Conservation (phyloP, 2,113 vertebrate species). For the Tetrao urogallus region DNA sequence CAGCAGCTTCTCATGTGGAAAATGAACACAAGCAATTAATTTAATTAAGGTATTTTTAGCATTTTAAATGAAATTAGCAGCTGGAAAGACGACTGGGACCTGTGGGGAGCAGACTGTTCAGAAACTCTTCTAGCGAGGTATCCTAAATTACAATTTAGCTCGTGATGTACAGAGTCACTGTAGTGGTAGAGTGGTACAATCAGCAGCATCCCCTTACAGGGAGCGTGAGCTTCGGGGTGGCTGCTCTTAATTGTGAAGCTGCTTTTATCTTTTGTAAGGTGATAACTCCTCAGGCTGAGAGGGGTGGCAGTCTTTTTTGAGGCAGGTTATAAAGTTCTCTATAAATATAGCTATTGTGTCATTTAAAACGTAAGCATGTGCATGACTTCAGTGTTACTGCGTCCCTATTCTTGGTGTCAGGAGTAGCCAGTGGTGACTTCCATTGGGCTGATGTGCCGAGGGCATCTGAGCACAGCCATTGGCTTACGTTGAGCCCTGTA, state of each 20-base stretch:
- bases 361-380: background rate
- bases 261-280: background rate
- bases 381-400: background rate
- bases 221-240: background rate
- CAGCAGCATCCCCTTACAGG: background rate
- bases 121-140: background rate
- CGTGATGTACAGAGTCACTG: background rate
- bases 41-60: conserved; percentile 49
- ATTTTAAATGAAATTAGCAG: conserved; percentile 6
- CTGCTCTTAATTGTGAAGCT: background rate
- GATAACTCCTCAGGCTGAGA: background rate
- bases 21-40: background rate
- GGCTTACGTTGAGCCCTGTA: background rate
- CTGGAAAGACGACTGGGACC: background rate
- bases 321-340: background rate
- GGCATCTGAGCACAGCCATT: background rate
- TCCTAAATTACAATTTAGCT: conserved; percentile 24
- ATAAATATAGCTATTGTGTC: conserved; percentile 8
- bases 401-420: background rate
- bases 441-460: background rate
- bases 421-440: background rate
- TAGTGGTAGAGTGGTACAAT: fast-evolving
- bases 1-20: background rate
- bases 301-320: background rate
- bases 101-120: background rate